These are phyloP conservation scores for Cebus imitator DNA, from an alignment of 2,113 vertebrate genomes.

Conservation along the genomic window DNA sequence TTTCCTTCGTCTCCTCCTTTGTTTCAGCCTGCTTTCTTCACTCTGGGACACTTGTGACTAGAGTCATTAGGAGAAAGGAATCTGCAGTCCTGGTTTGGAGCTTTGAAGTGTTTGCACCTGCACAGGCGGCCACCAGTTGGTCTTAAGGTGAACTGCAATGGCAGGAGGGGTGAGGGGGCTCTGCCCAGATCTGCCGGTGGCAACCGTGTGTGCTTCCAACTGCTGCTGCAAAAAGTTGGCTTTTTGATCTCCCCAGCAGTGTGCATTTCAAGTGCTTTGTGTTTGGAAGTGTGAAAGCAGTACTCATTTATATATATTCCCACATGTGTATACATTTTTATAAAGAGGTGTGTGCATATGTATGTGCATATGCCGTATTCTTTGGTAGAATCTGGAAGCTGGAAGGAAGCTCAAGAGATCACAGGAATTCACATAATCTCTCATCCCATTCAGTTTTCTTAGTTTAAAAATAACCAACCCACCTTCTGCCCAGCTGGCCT, in stretches of 20 bases:
- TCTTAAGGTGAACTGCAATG: neutral
- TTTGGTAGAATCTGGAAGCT: slow-evolving; percentile 49
- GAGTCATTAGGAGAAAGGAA: neutral
- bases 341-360: slow-evolving; percentile 52
- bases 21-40: neutral
- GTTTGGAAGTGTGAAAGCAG: slow-evolving; percentile 49
- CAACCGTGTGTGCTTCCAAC: neutral
- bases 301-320: slow-evolving; percentile 1
- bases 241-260: neutral
- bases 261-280: slow-evolving; percentile 20
- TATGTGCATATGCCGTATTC: slow-evolving; percentile 34
- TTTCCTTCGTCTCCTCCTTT: neutral
- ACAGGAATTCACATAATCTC: slow-evolving; percentile 33
- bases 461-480: slow-evolving; percentile 56
- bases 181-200: neutral
- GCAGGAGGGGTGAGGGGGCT: neutral
- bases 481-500: slow-evolving; percentile 36
- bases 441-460: slow-evolving; percentile 49
- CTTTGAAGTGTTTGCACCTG: neutral
- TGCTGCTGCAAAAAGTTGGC: neutral
- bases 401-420: slow-evolving; percentile 44
- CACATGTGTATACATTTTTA: slow-evolving; percentile 12
- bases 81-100: neutral
- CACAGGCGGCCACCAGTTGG: neutral
- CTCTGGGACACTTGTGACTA: neutral